phyloP scores from a whole-genome alignment of 2,797 vertebrate genomes.

The Astyanax mexicanus region DNA sequence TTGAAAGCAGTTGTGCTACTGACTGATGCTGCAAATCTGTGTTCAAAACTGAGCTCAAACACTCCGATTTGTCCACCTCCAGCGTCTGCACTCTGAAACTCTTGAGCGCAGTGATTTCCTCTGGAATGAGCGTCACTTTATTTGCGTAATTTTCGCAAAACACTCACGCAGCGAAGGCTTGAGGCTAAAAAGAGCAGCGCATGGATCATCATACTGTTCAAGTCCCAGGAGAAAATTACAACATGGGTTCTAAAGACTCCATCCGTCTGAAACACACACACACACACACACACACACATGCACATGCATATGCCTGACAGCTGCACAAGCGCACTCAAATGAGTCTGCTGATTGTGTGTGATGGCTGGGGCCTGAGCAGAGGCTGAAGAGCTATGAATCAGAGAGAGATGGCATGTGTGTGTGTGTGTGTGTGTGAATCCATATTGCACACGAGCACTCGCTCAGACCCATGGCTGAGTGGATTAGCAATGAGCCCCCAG shows the following conservation, averaged over 20 bases:
- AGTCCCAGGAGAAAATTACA: no score
- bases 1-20: no score
- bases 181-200: not conserved
- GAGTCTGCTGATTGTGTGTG: slow-evolving; percentile 22
- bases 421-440: slow-evolving; percentile 4
- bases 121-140: not conserved
- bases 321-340: not conserved
- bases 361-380: not conserved
- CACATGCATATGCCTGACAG: not conserved
- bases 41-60: not conserved
- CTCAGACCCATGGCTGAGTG: slow-evolving; percentile 37
- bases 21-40: no score
- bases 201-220: not conserved
- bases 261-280: not conserved
- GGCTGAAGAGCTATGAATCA: slow-evolving; percentile 13
- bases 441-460: slow-evolving; percentile 37
- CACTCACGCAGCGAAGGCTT: no score
- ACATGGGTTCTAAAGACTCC: not conserved
- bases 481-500: slow-evolving; percentile 48
- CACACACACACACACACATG: slow-evolving; percentile 11
- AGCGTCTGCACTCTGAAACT: not conserved
- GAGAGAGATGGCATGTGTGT: slow-evolving; percentile 22
- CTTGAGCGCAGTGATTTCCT: not conserved
- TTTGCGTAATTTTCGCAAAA: no score
- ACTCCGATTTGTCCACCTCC: not conserved